Conservation (phyloP, 2,888 invertebrate genomes). For the Dromius quadrimaculatus region DNA sequence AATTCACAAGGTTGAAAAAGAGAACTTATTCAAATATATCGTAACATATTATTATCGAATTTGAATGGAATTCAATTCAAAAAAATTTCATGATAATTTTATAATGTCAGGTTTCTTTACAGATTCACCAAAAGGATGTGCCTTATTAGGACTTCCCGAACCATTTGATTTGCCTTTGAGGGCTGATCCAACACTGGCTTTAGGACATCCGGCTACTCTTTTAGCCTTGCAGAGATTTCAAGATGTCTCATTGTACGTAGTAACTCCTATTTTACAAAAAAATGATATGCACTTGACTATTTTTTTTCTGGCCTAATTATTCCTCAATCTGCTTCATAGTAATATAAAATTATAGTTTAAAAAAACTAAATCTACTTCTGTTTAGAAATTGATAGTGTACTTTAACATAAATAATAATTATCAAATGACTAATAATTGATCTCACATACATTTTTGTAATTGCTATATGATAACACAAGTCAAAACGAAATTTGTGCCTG, state of each 20-base stretch:
- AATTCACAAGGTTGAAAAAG: neutral
- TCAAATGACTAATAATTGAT: too few relatives aligned
- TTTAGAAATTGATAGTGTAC: too few relatives aligned
- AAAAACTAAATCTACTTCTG: too few relatives aligned
- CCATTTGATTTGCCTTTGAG: slow-evolving; percentile 54
- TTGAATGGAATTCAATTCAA: slow-evolving; percentile 4
- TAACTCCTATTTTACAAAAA: too few relatives aligned
- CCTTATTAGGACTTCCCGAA: slow-evolving; percentile 57
- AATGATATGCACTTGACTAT: too few relatives aligned
- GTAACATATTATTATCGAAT: slow-evolving; percentile 12
- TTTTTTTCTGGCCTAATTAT: too few relatives aligned
- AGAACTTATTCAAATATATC: neutral
- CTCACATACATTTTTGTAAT: too few relatives aligned
- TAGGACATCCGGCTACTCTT: slow-evolving; percentile 67
- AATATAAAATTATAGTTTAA: too few relatives aligned
- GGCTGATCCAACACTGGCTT: slow-evolving; percentile 57
- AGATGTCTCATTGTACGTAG: slow-evolving; percentile 69
- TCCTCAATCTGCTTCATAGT: too few relatives aligned
- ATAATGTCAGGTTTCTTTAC: slow-evolving; percentile 54
- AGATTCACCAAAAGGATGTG: slow-evolving; percentile 64
- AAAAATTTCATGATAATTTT: slow-evolving; percentile 15
- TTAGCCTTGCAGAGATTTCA: slow-evolving; percentile 70
- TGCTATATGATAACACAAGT: too few relatives aligned
- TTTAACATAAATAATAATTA: too few relatives aligned
- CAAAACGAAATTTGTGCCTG: too few relatives aligned